Evolutionary conservation across 2,888 invertebrate species (phyloP), one percentile per base, ranked within the genome.

Genomic region (Dasysyrphus albostriatus): DNA sequence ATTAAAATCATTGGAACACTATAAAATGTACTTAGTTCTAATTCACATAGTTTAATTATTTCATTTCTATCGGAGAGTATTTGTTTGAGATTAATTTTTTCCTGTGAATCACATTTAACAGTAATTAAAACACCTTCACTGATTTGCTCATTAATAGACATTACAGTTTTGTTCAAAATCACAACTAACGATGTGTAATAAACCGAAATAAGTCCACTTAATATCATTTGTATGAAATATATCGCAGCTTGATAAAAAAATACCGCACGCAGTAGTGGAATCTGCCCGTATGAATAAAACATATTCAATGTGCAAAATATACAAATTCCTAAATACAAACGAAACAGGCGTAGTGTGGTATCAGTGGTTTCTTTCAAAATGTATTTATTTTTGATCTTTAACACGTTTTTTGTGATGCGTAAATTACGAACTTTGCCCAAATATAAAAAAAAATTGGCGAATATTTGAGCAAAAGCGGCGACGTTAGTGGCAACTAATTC

Each of bases 101-200:
- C 12, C 5, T 7, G 24, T 5, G 5, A 19, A 1, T 19, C 24
- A 44, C 9, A 42, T 5, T 24, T n/a, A 9, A 3, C n/a, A n/a
- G n/a, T 5, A n/a, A 16, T 16, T n/a, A 10, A 32, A 32, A 44
- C 10, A 63, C 16, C 10, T 5, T n/a, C 14, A 10, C 2, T 29
- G n/a, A 63, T 63, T 44, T 44, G 5, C 10, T 63, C 63, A 29
- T 63, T 63, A 7, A 63, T 24, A 9, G 29, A 29, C 0, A 5
- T 2, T 2, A 83, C 39, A 14, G 61, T 47, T 12, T 65, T 16
- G 0, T 24, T 51, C 3, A 42, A 34, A 1, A 70, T 63, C 1
- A 9, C 4, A 16, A 73, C 9, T 14, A 78, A 2, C 6, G 59
- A 37, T 29, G 37, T 34, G n/a, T 67, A 83, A 5, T 59, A 44